Base-by-base conservation (phyloP, 2,888 invertebrate genomes). In the Spisula subtruncata region DNA sequence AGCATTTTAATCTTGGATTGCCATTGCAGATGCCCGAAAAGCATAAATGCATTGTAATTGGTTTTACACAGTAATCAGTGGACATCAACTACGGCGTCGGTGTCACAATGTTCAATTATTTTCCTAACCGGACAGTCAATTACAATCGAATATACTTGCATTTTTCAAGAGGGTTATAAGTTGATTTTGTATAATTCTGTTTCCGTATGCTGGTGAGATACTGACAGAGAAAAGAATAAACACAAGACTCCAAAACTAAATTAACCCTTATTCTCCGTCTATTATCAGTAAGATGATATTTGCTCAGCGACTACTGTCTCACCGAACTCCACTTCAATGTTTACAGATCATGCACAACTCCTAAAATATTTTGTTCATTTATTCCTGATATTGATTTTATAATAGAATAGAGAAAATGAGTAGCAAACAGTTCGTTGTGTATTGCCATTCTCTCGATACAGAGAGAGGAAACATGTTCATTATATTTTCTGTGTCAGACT, bases 361-460 rank as follows among this genome's bases (percentile, higher is more conserved):
- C 88, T 86, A 88, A 90, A 83, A 81, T 87, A 90, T 90, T 41
- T 90, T 90, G 87, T 88, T 86, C 88, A 88, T 90, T 75, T 80
- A 79, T 41, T 41, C 88, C 25, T 46, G 32, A 71, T 86, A 90
- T 90, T 83, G 90, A 90, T 90, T 90, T 90, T 90, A 41, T 85
- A 81, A 87, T 90, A 75, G 32, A 81, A 87, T 90, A 75, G 32
- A 35, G 75, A 35, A 75, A 75, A 75, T n/a, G 75, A 25, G 75
- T 41, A 41, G 75, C 75, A 75, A 81, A 60, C 60, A 32, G 32
- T 75, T 32, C 60, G 8, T 20, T 32, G 32, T 32, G 20, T 83
- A 25, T 66, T 32, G 16, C 60, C 20, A 75, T 8, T 75, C 75
- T 75, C 18, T 32, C 75, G 32, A 75, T 75, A 75, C 32, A 29